phyloP scores from a whole-genome alignment of 1,140 invertebrate genomes.

The Uloborus diversus region DNA sequence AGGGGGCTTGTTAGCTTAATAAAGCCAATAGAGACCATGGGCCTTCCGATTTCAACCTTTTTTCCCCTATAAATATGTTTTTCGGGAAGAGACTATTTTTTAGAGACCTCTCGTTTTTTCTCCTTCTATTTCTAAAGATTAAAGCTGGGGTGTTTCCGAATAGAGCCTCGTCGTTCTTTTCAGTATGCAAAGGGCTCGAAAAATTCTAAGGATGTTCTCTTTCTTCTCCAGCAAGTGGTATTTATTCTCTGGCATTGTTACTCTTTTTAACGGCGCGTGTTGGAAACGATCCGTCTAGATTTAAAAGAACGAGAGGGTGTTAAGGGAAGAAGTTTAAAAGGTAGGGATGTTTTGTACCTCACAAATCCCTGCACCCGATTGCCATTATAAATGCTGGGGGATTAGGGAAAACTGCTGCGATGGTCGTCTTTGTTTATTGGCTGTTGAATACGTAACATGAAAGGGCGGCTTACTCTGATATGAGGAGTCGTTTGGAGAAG shows the following conservation, averaged over 20 bases:
- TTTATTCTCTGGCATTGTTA: conserved; percentile 22
- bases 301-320: conserved; percentile 8
- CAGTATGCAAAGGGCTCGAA: not conserved
- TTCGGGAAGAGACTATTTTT: not conserved
- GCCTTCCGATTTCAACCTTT: conserved; percentile 36
- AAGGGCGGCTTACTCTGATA: not conserved
- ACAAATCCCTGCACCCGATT: conserved; percentile 9
- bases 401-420: conserved; percentile 5
- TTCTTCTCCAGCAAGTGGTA: not conserved
- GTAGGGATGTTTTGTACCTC: not conserved
- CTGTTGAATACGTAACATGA: not conserved
- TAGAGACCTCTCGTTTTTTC: too few species aligned
- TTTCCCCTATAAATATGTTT: conserved; percentile 35
- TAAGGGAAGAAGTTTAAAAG: not conserved
- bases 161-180: conserved; percentile 13
- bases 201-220: conserved; percentile 10
- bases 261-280: not conserved
- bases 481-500: not conserved
- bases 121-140: conserved; percentile 7
- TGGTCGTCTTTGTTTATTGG: not conserved
- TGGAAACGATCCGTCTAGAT: conserved; percentile 38
- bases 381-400: conserved; percentile 46
- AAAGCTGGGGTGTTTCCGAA: conserved; percentile 19
- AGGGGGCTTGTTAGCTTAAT: conserved; percentile 54
- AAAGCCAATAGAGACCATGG: conserved; percentile 55